phyloP scores from a whole-genome alignment of 2,888 invertebrate species.

The Xanthia icteritia region DNA sequence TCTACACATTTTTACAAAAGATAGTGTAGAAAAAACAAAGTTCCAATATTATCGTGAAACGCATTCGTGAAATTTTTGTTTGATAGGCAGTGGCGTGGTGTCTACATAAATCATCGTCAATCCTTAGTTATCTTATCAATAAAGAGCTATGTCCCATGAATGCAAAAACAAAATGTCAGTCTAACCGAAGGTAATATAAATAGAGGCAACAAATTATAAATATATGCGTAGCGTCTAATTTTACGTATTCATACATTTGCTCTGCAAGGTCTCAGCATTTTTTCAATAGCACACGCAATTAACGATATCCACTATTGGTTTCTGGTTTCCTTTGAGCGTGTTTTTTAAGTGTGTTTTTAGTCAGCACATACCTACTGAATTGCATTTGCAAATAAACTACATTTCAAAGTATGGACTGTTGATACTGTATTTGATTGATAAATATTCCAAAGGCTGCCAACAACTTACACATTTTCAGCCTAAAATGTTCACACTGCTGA shows the following conservation, averaged over 20 bases:
- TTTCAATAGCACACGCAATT: slow-evolving; percentile 34
- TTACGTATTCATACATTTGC: slow-evolving; percentile 24
- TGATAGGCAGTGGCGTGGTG: slow-evolving; percentile 11
- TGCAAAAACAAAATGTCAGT: slow-evolving; percentile 19
- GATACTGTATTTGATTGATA: background rate
- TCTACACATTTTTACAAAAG: slow-evolving; percentile 2
- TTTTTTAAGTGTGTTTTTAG: background rate
- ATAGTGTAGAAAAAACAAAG: slow-evolving; percentile 15
- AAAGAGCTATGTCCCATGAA: slow-evolving; percentile 23
- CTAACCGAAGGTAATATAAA: slow-evolving; percentile 27
- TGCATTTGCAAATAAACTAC: slow-evolving; percentile 5
- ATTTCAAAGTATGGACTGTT: background rate
- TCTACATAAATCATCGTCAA: slow-evolving; percentile 55
- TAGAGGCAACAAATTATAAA: slow-evolving; percentile 26
- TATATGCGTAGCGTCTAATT: slow-evolving; percentile 26
- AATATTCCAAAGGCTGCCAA: background rate
- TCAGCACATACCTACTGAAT: too few species aligned
- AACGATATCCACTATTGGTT: slow-evolving; percentile 21
- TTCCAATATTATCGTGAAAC: slow-evolving; percentile 31
- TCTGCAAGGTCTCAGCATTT: slow-evolving; percentile 37
- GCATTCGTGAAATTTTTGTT: slow-evolving; percentile 44
- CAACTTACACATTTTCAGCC: background rate
- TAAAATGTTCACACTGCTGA: background rate
- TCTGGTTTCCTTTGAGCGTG: slow-evolving; percentile 35
- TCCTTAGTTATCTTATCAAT: slow-evolving; percentile 60